Percentiles rank a stretch among this genome's conserved stretches.
Conservation (phyloP, 2,797 vertebrate species). For the Coregonus sp. region DNA sequence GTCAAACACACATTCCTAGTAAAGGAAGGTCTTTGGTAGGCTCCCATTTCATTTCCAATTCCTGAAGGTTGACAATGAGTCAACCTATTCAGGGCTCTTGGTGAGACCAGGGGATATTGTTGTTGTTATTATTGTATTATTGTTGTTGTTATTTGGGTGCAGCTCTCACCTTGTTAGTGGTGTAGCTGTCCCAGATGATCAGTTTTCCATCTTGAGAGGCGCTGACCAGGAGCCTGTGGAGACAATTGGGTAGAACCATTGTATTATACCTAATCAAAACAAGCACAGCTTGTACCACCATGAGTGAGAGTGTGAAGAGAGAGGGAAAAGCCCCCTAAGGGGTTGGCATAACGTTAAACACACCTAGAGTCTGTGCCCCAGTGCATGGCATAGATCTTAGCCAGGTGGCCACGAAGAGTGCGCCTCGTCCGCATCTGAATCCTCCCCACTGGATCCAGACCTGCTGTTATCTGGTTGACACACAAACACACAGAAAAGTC, state of each 20-base stretch:
- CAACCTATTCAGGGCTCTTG: constrained; percentile 6
- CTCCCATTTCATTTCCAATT: constrained; percentile 27
- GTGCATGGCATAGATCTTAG: constrained; percentile 97
- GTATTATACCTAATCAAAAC: background rate
- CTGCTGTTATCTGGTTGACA: constrained; percentile 84
- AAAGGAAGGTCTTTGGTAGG: background rate
- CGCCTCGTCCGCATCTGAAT: constrained; percentile 92
- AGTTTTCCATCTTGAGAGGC: constrained; percentile 91
- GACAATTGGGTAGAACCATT: background rate
- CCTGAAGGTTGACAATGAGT: background rate
- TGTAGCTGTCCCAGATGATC: constrained; percentile 91
- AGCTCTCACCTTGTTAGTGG: constrained; percentile 86
- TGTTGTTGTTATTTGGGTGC: background rate
- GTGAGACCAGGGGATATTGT: background rate
- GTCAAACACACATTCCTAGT: too few relatives aligned
- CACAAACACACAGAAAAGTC: constrained; percentile 12
- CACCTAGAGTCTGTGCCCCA: constrained; percentile 86
- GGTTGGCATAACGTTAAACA: background rate
- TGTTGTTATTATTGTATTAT: too few relatives aligned
- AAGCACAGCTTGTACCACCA: background rate
- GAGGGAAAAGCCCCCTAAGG: background rate
- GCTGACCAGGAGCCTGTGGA: constrained; percentile 84
- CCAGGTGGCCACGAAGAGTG: constrained; percentile 88
- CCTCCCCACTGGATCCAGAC: constrained; percentile 90
- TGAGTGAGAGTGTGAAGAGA: background rate